Evolutionary conservation across 2,797 vertebrate genomes (phyloP).

Genomic region (Mus spretus): DNA sequence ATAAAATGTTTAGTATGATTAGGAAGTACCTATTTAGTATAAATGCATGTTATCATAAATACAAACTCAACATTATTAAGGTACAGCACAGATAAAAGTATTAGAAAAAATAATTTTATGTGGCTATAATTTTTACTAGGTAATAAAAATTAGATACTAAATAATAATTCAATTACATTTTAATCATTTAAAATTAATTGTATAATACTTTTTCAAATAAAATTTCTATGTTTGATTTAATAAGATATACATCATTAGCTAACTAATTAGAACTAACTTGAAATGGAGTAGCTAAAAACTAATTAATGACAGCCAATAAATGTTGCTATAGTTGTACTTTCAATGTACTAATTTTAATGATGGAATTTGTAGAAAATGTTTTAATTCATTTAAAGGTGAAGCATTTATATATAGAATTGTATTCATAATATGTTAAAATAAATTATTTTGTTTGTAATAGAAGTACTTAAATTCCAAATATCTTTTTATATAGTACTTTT

Average conservation of each 20-base stretch:
- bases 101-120: conserved; percentile 49
- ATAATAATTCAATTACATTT: conserved; percentile 79
- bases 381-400: conserved; percentile 80
- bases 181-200: conserved; percentile 75
- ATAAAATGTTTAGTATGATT: conserved; percentile 26
- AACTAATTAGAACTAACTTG: conserved; percentile 85
- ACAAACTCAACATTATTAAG: neutral
- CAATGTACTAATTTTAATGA: conserved; percentile 81
- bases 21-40: neutral
- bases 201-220: conserved; percentile 74
- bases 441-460: neutral
- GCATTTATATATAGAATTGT: neutral
- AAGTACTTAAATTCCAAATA: conserved; percentile 12
- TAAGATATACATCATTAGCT: conserved; percentile 86
- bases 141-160: conserved; percentile 77
- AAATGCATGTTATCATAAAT: neutral
- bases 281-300: conserved; percentile 82
- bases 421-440: neutral
- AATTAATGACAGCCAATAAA: conserved; percentile 85
- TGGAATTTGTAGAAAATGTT: conserved; percentile 73
- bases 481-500: neutral
- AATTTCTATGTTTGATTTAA: conserved; percentile 80
- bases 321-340: conserved; percentile 82
- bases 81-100: neutral
- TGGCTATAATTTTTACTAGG: conserved; percentile 52